phyloP scores from a whole-genome alignment of 2,113 vertebrate genomes.

The Gobius niger region DNA sequence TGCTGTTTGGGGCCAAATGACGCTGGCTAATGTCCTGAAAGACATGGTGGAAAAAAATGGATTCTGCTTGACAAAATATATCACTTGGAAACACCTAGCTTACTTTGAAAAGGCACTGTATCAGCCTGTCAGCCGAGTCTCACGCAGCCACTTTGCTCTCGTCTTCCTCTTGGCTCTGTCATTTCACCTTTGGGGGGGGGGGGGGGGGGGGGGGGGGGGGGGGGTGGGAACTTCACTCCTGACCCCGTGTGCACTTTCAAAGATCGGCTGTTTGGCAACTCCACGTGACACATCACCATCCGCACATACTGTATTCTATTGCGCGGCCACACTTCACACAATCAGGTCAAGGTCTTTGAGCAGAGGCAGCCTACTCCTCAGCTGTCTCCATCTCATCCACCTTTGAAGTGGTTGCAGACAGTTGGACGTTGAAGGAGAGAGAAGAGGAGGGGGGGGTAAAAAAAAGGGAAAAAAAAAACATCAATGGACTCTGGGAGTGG shows the following conservation, averaged over 20 bases:
- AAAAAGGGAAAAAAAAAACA: slow-evolving; percentile 32
- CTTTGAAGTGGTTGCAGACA: slow-evolving; percentile 64
- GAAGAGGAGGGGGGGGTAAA: too few relatives aligned
- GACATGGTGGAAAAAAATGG: too few relatives aligned
- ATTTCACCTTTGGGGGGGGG: slow-evolving; percentile 4
- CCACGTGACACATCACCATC: slow-evolving; percentile 8
- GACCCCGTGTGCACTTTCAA: slow-evolving; percentile 28
- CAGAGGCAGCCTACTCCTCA: slow-evolving; percentile 36
- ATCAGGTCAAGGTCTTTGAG: slow-evolving; percentile 47
- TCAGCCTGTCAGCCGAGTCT: background rate
- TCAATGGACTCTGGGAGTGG: slow-evolving; percentile 39
- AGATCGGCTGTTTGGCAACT: slow-evolving; percentile 2
- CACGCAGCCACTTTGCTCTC: slow-evolving; percentile 28
- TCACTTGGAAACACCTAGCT: background rate
- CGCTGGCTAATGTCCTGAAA: background rate
- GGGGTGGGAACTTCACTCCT: slow-evolving; percentile 20
- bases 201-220: background rate
- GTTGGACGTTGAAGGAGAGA: slow-evolving; percentile 30
- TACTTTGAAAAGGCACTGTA: slow-evolving; percentile 17
- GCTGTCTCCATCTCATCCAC: slow-evolving; percentile 49
- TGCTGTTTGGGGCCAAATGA: too few relatives aligned
- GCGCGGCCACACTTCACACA: slow-evolving; percentile 13
- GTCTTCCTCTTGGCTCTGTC: slow-evolving; percentile 35
- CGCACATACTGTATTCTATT: background rate
- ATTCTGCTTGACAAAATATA: too few relatives aligned